A percentile compares a stretch with the other conserved stretches of the same genome.
These are phyloP conservation scores for Chloroceryle amazona DNA, from an alignment of 2,797 vertebrate genomes.

Conservation along the genomic window DNA sequence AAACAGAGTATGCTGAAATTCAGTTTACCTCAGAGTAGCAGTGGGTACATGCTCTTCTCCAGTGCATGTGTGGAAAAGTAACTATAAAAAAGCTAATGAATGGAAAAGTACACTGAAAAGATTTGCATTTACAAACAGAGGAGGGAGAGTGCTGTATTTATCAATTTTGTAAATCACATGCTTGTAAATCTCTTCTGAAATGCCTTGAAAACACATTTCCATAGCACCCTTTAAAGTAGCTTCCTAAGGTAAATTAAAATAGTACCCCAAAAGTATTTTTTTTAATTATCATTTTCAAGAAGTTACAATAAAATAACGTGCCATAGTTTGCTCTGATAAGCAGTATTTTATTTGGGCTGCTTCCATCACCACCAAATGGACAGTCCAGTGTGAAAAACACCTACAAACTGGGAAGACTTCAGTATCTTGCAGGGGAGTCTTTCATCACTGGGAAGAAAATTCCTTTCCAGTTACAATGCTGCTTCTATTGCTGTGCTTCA, in stretches of 20 bases:
- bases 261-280: background rate
- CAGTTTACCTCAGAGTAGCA: slow-evolving; percentile 43
- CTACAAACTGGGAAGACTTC: background rate
- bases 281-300: background rate
- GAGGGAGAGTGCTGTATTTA: background rate
- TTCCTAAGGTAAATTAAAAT: background rate
- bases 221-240: background rate
- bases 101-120: background rate
- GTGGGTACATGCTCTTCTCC: slow-evolving; percentile 3
- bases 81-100: background rate
- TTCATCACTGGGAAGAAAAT: background rate
- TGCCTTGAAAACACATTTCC: background rate
- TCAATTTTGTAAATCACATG: background rate
- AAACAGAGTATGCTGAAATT: slow-evolving; percentile 39
- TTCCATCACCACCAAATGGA: background rate
- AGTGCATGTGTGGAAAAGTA: background rate
- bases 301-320: background rate
- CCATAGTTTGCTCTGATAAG: background rate
- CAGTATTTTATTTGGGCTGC: background rate
- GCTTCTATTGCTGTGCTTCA: background rate
- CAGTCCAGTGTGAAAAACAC: background rate
- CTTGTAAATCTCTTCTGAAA: background rate
- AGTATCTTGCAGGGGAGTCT: background rate
- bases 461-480: background rate
- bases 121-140: background rate